Evolutionary conservation across 2,888 invertebrate species (phyloP).

Genomic region (Dasysyrphus tricinctus): DNA sequence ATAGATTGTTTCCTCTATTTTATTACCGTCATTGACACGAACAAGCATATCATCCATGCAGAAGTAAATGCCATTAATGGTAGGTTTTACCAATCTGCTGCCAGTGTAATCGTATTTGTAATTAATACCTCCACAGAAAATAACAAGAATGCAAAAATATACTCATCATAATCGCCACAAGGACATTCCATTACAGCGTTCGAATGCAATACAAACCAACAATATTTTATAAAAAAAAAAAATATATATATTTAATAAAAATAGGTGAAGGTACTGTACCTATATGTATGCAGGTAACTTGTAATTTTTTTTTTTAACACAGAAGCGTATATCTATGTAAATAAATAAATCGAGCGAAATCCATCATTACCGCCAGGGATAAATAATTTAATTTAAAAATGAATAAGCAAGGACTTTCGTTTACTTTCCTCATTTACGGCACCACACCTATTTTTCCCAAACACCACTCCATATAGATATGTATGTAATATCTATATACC

Average conservation of each 20-base stretch:
- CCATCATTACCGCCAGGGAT: conserved; percentile 58
- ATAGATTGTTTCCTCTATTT: neutral
- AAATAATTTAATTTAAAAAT: conserved; percentile 58
- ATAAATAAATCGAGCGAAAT: conserved; percentile 56
- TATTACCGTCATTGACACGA: conserved; percentile 27
- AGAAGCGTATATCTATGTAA: conserved; percentile 27
- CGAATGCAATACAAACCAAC: conserved; percentile 9
- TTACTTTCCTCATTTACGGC: conserved; percentile 27
- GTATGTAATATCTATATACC: neutral
- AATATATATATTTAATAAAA: neutral
- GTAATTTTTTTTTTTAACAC: neutral
- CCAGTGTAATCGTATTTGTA: conserved; percentile 25
- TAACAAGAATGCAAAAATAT: neutral
- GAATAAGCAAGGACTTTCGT: conserved; percentile 53
- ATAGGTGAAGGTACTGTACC: neutral
- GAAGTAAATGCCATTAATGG: conserved; percentile 7
- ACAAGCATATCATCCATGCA: conserved; percentile 18
- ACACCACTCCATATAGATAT: neutral
- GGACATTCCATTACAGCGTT: conserved; percentile 15
- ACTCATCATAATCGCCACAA: conserved; percentile 23
- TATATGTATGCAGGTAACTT: neutral
- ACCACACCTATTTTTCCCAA: conserved; percentile 6
- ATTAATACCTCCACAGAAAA: conserved; percentile 23
- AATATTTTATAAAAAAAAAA: conserved; percentile 1
- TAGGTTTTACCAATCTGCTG: conserved; percentile 27